Conservation (phyloP, 2,113 vertebrate species). For the Rana temporaria region DNA sequence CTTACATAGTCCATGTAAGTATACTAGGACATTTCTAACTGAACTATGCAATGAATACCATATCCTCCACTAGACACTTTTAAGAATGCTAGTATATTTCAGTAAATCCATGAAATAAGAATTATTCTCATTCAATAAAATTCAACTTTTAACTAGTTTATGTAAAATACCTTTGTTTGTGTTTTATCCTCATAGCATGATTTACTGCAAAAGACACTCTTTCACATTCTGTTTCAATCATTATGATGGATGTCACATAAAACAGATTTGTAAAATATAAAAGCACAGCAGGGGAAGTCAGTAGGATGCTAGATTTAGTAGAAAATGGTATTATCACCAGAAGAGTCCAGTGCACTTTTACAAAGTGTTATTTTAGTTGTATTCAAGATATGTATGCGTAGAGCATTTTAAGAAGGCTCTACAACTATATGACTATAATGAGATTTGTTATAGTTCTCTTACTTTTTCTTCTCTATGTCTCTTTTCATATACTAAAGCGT, state of each 20-base stretch:
- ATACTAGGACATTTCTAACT: no score
- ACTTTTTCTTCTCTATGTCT: no score
- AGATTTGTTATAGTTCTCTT: no score
- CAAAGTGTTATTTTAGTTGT: not conserved
- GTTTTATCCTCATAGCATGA: constrained; percentile 7
- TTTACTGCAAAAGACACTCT: constrained; percentile 19
- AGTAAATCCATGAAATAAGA: no score
- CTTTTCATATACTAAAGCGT: no score
- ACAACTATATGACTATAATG: no score
- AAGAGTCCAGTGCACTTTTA: not conserved
- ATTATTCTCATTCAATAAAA: no score
- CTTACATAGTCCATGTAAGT: no score
- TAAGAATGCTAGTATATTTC: no score
- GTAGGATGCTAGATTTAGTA: not conserved
- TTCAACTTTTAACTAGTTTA: constrained; percentile 22
- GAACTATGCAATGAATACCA: no score
- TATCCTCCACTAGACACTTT: no score
- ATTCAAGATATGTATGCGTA: not conserved
- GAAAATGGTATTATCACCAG: constrained; percentile 5
- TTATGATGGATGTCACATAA: constrained; percentile 31
- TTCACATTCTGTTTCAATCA: constrained; percentile 28
- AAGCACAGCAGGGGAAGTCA: constrained; percentile 11
- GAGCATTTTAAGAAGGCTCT: not conserved
- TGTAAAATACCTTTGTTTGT: constrained; percentile 32
- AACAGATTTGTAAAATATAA: constrained; percentile 32